phyloP scores from a whole-genome alignment of 1,140 invertebrate genomes.

The Lasaia peninsularis region DNA sequence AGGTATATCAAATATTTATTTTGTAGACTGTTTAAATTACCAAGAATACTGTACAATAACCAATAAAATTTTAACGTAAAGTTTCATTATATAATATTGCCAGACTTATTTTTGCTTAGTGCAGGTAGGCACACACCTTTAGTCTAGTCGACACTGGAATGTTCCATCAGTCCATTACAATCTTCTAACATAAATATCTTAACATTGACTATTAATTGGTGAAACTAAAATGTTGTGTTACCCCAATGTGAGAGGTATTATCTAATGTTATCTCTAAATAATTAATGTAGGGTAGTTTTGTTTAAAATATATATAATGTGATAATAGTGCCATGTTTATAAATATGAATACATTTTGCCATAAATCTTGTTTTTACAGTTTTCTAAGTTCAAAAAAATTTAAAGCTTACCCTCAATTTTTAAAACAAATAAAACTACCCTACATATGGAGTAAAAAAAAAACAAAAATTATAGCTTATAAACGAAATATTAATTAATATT shows the following conservation, averaged over 20 bases:
- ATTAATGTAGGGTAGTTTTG: slow-evolving; percentile 14
- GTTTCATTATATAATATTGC: too few relatives aligned
- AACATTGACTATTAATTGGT: not conserved
- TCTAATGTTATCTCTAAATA: not conserved
- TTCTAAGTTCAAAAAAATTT: slow-evolving; percentile 7
- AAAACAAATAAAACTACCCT: slow-evolving; percentile 5
- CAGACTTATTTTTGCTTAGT: too few relatives aligned
- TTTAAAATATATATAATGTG: slow-evolving; percentile 19
- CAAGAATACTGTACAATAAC: too few relatives aligned
- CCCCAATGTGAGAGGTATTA: not conserved
- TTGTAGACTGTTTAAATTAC: too few relatives aligned
- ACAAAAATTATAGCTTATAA: not conserved
- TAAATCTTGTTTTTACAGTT: not conserved
- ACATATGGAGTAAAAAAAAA: not conserved
- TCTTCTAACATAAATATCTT: too few relatives aligned
- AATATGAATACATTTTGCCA: slow-evolving; percentile 4
- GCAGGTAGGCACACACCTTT: too few relatives aligned
- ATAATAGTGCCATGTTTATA: slow-evolving; percentile 25
- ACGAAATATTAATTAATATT: not conserved
- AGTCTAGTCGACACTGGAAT: too few relatives aligned
- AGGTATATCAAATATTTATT: too few relatives aligned
- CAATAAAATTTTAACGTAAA: too few relatives aligned
- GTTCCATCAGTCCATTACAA: too few relatives aligned
- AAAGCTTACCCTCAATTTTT: slow-evolving; percentile 3
- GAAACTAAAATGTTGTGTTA: not conserved